Evolutionary conservation across 2,888 invertebrate species (phyloP).

Genomic region (Acronicta alni): DNA sequence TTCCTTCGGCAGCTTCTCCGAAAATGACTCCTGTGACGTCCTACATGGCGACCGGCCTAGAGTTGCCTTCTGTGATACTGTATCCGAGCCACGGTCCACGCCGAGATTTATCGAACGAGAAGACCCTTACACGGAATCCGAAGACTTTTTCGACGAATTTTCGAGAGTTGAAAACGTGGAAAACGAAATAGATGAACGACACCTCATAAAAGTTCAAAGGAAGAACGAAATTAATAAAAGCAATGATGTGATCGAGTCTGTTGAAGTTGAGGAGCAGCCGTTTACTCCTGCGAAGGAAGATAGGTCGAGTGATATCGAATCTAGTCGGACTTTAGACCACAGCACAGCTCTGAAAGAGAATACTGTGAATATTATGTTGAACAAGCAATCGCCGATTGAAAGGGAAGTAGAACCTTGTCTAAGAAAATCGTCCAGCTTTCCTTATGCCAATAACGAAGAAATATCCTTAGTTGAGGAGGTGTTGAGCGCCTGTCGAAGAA

Average conservation of each 20-base stretch:
- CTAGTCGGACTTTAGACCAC: constrained; percentile 76
- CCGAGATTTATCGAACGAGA: constrained; percentile 85
- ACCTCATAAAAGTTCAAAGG: constrained; percentile 81
- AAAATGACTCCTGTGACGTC: constrained; percentile 85
- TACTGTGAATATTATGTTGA: constrained; percentile 80
- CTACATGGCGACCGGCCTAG: constrained; percentile 73
- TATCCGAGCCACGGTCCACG: constrained; percentile 83
- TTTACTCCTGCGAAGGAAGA: constrained; percentile 69
- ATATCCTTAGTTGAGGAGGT: constrained; percentile 85
- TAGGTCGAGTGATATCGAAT: constrained; percentile 73
- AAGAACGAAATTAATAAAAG: constrained; percentile 86
- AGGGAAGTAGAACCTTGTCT: constrained; percentile 71
- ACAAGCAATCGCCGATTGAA: constrained; percentile 69
- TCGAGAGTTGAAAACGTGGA: constrained; percentile 79
- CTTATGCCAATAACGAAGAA: constrained; percentile 75
- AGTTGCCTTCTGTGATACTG: constrained; percentile 78
- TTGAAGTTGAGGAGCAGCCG: constrained; percentile 68
- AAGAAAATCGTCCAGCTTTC: constrained; percentile 81
- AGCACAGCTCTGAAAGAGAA: constrained; percentile 81
- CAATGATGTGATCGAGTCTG: constrained; percentile 72
- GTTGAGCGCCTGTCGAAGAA: constrained; percentile 81
- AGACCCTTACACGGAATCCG: constrained; percentile 84
- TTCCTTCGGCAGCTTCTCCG: constrained; percentile 86
- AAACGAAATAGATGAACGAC: constrained; percentile 82
- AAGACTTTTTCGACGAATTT: constrained; percentile 78